Percentiles rank a stretch among this genome's conserved stretches.
These are phyloP conservation scores for Propithecus deckenii DNA, from an alignment of 2,797 vertebrate species.

Conservation along the genomic window DNA sequence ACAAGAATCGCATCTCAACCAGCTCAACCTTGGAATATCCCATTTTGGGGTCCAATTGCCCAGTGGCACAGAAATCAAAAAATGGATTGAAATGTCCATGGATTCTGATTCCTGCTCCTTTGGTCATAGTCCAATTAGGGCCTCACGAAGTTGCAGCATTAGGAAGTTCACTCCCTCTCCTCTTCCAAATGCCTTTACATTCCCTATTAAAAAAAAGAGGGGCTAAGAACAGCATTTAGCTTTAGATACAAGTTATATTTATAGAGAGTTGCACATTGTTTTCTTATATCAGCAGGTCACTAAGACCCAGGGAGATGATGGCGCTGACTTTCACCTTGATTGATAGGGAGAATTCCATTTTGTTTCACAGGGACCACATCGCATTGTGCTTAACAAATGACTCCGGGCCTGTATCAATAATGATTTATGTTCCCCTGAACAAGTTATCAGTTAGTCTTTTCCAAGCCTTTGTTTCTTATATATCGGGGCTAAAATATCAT, in stretches of 20 bases:
- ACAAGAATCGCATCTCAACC: not conserved
- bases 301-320: not conserved
- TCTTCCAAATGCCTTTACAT: not conserved
- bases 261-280: not conserved
- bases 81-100: not conserved
- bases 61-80: not conserved
- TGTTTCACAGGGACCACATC: not conserved
- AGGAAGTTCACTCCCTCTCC: not conserved
- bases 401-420: conserved; percentile 42
- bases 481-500: conserved; percentile 20
- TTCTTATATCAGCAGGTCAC: not conserved
- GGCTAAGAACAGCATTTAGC: not conserved
- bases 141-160: not conserved
- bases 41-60: not conserved
- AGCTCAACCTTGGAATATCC: not conserved
- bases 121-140: not conserved
- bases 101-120: not conserved
- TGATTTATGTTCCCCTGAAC: conserved; percentile 27
- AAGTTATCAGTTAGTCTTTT: conserved; percentile 48
- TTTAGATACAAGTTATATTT: not conserved
- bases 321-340: conserved; percentile 6
- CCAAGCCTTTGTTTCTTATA: not conserved
- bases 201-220: not conserved
- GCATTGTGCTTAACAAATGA: conserved; percentile 28
- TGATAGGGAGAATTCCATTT: conserved; percentile 17